Evolutionary conservation across 1,140 invertebrate species (phyloP).

Genomic region (Leptopilina boulardi): DNA sequence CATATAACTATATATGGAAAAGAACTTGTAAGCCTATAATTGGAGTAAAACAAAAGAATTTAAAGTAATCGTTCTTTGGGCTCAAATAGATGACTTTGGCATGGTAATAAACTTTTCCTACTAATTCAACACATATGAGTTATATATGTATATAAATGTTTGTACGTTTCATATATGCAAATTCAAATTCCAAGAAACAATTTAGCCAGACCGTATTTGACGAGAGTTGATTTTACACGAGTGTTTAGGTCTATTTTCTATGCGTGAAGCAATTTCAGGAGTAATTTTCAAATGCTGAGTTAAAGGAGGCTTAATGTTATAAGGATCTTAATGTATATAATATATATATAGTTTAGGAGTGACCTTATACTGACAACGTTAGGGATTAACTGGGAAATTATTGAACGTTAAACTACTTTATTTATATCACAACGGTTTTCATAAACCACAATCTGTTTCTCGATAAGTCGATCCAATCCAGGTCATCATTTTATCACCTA

Average conservation of each 20-base stretch:
- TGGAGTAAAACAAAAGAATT: too few species aligned
- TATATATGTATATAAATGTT: too few species aligned
- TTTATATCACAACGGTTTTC: too few species aligned
- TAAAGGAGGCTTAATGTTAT: not conserved
- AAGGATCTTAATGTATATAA: slow-evolving; percentile 4
- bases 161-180: too few species aligned
- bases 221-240: not conserved
- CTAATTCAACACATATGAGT: too few species aligned
- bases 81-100: too few species aligned
- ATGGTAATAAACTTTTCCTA: not conserved
- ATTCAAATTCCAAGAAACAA: not conserved
- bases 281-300: not conserved
- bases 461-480: too few species aligned
- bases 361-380: not conserved
- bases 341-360: not conserved
- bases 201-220: not conserved
- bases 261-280: not conserved
- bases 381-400: not conserved
- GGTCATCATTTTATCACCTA: too few species aligned
- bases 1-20: too few species aligned
- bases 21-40: too few species aligned
- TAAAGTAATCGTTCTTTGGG: too few species aligned
- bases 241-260: not conserved
- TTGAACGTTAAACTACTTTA: slow-evolving; percentile 59
- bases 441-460: too few species aligned